phyloP scores from a whole-genome alignment of 1,140 invertebrate species.

The Ylistrum balloti region DNA sequence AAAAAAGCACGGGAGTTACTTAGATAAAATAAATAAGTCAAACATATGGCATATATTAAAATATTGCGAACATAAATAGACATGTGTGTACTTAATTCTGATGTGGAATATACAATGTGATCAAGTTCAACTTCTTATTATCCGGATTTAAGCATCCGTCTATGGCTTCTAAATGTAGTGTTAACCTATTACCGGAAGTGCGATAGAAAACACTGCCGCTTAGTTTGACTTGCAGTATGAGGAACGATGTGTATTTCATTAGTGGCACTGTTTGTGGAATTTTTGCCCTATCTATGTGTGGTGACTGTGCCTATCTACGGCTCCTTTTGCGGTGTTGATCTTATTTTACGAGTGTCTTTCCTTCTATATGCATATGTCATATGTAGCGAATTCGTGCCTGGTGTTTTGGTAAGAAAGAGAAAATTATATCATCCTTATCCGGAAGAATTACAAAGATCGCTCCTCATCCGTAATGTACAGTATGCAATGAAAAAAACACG shows the following conservation, averaged over 20 bases:
- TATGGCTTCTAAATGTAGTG: neutral
- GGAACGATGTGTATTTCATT: constrained; percentile 62
- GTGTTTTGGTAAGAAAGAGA: constrained; percentile 64
- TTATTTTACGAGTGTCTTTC: constrained; percentile 64
- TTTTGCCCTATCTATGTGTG: constrained; percentile 68
- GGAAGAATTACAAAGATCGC: too few relatives aligned
- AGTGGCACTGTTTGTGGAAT: constrained; percentile 61
- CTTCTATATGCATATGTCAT: constrained; percentile 62
- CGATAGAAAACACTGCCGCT: neutral
- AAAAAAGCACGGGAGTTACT: too few relatives aligned
- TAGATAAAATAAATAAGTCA: too few relatives aligned
- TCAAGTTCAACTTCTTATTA: too few relatives aligned
- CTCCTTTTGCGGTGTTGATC: constrained; percentile 66
- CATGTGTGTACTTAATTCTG: too few relatives aligned
- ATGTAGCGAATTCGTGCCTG: constrained; percentile 58
- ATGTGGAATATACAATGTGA: too few relatives aligned
- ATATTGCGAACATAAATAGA: too few relatives aligned
- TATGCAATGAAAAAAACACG: too few relatives aligned
- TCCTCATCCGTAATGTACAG: too few relatives aligned
- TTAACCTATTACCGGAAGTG: neutral
- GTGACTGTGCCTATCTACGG: constrained; percentile 66
- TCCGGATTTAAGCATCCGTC: neutral
- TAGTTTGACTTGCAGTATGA: constrained; percentile 17
- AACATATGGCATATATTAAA: too few relatives aligned
- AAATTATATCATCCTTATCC: too few relatives aligned